Conservation (phyloP, 2,113 vertebrate genomes). For the Kobus ellipsiprymnus region DNA sequence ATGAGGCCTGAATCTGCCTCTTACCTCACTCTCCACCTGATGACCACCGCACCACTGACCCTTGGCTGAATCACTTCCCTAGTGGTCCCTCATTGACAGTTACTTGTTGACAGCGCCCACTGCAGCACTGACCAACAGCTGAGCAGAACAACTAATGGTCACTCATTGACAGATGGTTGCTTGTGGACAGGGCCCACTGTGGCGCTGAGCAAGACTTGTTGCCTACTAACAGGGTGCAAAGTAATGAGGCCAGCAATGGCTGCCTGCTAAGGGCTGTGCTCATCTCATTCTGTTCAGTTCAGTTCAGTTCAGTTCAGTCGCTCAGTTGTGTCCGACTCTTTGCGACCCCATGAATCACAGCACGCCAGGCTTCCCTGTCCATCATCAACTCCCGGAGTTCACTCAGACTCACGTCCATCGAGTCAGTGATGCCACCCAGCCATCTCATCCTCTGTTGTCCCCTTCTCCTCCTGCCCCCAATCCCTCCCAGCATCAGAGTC, state of each 20-base stretch:
- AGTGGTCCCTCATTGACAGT: background rate
- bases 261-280: background rate
- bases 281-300: background rate
- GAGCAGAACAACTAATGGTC: background rate
- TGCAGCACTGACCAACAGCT: background rate
- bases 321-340: too few species aligned
- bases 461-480: too few species aligned
- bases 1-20: background rate
- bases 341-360: too few species aligned
- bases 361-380: too few species aligned
- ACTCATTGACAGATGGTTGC: background rate
- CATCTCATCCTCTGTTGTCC: too few species aligned
- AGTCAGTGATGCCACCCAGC: too few species aligned
- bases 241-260: background rate
- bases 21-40: background rate
- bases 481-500: too few species aligned
- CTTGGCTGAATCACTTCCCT: background rate
- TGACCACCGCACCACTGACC: background rate
- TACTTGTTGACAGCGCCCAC: background rate
- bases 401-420: too few species aligned
- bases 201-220: background rate
- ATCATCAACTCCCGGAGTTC: too few species aligned
- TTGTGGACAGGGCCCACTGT: background rate
- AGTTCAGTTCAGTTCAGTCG: background rate
- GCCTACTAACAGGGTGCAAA: background rate